phyloP scores from a whole-genome alignment of 37 sponge, comb jelly and placozoan genomes.

The Aplysina aerophoba region DNA sequence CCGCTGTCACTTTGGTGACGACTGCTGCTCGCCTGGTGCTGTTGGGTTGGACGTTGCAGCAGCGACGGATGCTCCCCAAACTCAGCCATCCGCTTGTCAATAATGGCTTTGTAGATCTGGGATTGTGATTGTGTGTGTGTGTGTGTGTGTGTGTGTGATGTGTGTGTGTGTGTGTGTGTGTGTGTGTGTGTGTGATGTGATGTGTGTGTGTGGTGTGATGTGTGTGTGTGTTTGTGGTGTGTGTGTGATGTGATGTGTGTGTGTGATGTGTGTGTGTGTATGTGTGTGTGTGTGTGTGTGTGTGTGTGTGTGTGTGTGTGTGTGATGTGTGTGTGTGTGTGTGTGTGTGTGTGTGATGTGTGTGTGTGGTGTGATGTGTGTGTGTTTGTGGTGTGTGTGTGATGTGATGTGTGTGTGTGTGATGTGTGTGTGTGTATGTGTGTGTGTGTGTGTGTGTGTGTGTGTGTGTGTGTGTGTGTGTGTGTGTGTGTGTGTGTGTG shows the following conservation, averaged over 20 bases:
- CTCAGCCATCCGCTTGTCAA: slow-evolving; percentile 24
- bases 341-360: neutral
- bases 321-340: slow-evolving; percentile 13
- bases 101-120: slow-evolving; percentile 5
- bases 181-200: slow-evolving; percentile 10
- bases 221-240: neutral
- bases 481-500: slow-evolving; percentile 1
- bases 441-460: no score
- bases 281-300: slow-evolving; percentile 4
- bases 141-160: no score
- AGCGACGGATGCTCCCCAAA: neutral
- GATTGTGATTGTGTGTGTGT: neutral
- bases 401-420: neutral
- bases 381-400: no score
- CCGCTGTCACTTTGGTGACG: no score
- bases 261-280: neutral
- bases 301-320: neutral
- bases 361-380: neutral
- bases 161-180: neutral
- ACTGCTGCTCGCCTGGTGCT: no score
- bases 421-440: neutral
- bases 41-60: no score
- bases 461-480: neutral
- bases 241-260: no score
- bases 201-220: slow-evolving; percentile 10